phyloP scores from a whole-genome alignment of 1,140 invertebrate species.

The Drosophila rufa region DNA sequence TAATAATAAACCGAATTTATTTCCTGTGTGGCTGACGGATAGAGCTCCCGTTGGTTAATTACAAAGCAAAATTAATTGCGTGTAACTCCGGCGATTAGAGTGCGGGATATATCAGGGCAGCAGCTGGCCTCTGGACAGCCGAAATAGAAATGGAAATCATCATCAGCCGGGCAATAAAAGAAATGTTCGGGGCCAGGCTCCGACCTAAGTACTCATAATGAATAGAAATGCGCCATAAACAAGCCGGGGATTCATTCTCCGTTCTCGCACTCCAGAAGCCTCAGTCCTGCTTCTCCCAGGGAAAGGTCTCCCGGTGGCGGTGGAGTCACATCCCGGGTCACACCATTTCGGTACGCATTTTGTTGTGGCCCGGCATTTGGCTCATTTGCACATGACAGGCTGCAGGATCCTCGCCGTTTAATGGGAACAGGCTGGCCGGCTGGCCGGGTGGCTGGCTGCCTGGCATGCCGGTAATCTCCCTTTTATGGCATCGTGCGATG shows the following conservation, averaged over 20 bases:
- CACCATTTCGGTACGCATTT: constrained; percentile 55
- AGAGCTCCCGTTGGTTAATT: constrained; percentile 66
- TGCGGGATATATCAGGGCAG: constrained; percentile 47
- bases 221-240: constrained; percentile 82
- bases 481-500: constrained; percentile 68
- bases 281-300: too few species aligned
- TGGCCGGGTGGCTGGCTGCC: constrained; percentile 10
- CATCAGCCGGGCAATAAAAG: constrained; percentile 68
- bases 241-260: constrained; percentile 24
- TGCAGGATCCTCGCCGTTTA: constrained; percentile 48
- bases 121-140: constrained; percentile 39
- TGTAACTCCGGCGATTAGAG: constrained; percentile 78
- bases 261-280: background rate
- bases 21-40: constrained; percentile 10
- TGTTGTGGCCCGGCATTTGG: constrained; percentile 57
- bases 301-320: constrained; percentile 6
- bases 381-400: constrained; percentile 72
- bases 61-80: constrained; percentile 81
- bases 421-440: constrained; percentile 48
- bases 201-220: constrained; percentile 74
- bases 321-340: constrained; percentile 37
- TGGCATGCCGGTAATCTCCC: constrained; percentile 63
- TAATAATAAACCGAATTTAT: background rate
- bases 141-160: constrained; percentile 52
- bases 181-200: constrained; percentile 64